Base-by-base conservation (phyloP, 2,797 vertebrate species). In the Crenichthys baileyi region DNA sequence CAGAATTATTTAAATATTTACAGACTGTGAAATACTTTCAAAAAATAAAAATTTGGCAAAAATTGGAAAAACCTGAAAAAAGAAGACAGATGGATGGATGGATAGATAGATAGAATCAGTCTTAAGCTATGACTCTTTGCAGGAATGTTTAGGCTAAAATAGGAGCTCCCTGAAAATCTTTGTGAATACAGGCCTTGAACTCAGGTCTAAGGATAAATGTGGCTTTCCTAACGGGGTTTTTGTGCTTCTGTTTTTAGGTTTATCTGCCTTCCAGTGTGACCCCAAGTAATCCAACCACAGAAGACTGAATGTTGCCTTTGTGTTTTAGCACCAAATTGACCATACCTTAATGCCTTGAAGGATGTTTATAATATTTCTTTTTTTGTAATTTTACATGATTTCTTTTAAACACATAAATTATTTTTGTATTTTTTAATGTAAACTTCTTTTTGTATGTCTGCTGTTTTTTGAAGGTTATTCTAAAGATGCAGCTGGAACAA, bases 231-330 rank as follows among this genome's bases (percentile, higher is more conserved):
- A 82, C 53, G 8, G 46, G 4, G 0, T 48, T 85, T 88, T 77
- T 56, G 83, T 92, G 12, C 56, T 77, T 77, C 77, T 82, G n/a
- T 77, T 20, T 16, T 82, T 88, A 96, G 89, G 89, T 78, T 81
- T 95, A 2, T 89, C 94, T 77, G 56, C 87, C 82, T 22, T 86
- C 78, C 92, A 85, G 58, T 5, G 89, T 11, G 86, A 87, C 79
- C 61, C 93, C 74, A 91, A 90, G 73, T 85, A 91, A 90, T 89
- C 94, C 78, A 73, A 92, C 91, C 11, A 93, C 92, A 85, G 95
- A 72, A 85, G 91, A 87, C 87, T 85, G 67, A 85, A 76, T 88
- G 84, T 85, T 76, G 63, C 0, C 2, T 0, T 12, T 85, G 67
- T 84, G 12, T 26, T 36, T 36, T 58, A 4, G 31, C 0, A 31